These are phyloP conservation scores for Papilio polytes DNA, from an alignment of 1,140 invertebrate genomes.

Conservation along the genomic window DNA sequence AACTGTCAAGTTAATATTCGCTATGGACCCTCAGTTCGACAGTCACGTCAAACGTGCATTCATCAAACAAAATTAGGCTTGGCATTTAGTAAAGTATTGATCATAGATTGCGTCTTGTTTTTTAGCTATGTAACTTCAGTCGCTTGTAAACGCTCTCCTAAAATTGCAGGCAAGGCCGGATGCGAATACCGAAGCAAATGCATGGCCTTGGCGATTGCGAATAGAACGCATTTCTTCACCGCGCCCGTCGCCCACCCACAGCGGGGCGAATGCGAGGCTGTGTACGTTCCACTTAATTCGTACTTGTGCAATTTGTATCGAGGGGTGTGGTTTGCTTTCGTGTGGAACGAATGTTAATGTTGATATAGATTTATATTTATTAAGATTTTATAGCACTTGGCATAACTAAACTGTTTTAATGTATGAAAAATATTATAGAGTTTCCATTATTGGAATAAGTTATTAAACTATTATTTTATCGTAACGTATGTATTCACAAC, in stretches of 20 bases:
- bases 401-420: neutral
- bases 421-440: neutral
- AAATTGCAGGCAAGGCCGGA: constrained; percentile 52
- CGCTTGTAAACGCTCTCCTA: constrained; percentile 47
- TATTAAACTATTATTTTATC: too few species aligned
- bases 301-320: constrained; percentile 16
- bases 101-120: neutral
- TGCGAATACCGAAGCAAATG: constrained; percentile 45
- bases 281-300: constrained; percentile 28
- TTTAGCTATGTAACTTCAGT: neutral
- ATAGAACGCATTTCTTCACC: constrained; percentile 50
- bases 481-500: neutral
- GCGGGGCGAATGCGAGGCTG: constrained; percentile 26
- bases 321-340: constrained; percentile 32
- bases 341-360: constrained; percentile 34
- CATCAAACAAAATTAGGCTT: neutral
- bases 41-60: neutral
- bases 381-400: neutral
- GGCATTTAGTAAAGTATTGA: constrained; percentile 9
- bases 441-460: too few species aligned
- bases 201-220: constrained; percentile 44
- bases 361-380: too few species aligned
- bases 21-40: too few species aligned
- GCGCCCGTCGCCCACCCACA: constrained; percentile 22
- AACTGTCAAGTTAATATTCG: too few species aligned